Conservation (phyloP, 2,113 vertebrate genomes). For the Leuciscus idus region DNA sequence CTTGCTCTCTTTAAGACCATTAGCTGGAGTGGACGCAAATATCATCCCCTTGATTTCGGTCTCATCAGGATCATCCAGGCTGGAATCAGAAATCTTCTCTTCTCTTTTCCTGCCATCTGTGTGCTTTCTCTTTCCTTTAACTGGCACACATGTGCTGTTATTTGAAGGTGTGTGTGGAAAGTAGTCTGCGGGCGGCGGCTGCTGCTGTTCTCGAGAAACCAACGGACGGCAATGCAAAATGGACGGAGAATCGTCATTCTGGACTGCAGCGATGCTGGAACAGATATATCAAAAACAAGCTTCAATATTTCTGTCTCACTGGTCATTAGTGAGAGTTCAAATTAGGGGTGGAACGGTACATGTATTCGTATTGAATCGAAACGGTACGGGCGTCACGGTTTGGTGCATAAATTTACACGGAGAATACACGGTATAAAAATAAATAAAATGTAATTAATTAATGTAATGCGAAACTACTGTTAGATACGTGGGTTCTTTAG, state of each 20-base stretch:
- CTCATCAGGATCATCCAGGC: conserved; percentile 16
- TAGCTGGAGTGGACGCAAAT: conserved; percentile 4
- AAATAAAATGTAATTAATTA: too few relatives aligned
- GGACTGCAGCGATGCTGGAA: not conserved
- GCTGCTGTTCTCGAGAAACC: not conserved
- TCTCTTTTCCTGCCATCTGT: not conserved
- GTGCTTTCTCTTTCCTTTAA: conserved; percentile 22
- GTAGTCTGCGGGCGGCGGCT: not conserved
- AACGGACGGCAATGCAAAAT: not conserved
- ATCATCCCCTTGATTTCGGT: not conserved
- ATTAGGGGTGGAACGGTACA: too few relatives aligned
- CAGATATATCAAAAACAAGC: not conserved
- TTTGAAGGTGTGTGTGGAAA: not conserved
- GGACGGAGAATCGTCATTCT: not conserved
- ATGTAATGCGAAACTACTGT: too few relatives aligned
- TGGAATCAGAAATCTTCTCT: not conserved
- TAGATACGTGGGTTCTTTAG: too few relatives aligned
- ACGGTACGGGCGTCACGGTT: too few relatives aligned
- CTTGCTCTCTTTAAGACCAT: not conserved
- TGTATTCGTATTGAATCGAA: too few relatives aligned
- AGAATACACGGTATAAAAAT: too few relatives aligned
- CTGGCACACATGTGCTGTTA: not conserved
- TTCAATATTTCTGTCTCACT: not conserved
- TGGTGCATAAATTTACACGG: too few relatives aligned
- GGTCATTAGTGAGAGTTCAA: not conserved